Conservation (phyloP, 23 tunicate genomes). For the Ascidia mentula region DNA sequence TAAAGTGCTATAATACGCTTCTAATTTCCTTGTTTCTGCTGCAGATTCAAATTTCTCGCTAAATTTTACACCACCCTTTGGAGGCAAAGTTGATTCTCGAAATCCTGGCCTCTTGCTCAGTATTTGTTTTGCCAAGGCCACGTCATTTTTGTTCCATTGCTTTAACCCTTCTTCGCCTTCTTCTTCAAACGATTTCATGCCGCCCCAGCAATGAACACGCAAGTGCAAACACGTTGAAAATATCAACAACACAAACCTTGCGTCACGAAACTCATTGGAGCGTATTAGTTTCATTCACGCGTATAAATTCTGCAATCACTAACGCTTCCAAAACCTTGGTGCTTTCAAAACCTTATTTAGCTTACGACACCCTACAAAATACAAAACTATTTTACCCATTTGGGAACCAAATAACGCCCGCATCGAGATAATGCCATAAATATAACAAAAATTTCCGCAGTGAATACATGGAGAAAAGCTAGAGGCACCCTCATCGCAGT, state of each 20-base stretch:
- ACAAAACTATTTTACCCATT: no score
- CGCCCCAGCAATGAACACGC: neutral
- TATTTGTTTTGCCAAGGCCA: slow-evolving; percentile 30
- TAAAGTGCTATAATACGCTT: slow-evolving; percentile 35
- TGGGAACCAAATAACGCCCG: no score
- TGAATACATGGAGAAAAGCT: no score
- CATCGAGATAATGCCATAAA: no score
- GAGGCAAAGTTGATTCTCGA: neutral
- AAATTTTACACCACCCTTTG: slow-evolving; percentile 74
- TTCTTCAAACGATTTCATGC: neutral
- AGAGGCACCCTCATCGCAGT: no score
- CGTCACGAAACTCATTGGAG: neutral
- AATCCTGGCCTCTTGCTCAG: slow-evolving; percentile 38
- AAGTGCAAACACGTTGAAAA: neutral
- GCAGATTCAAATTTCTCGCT: slow-evolving; percentile 5
- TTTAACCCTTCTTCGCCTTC: neutral
- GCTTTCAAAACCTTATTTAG: no score
- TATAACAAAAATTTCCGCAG: no score
- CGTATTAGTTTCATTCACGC: no score
- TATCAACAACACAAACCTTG: neutral
- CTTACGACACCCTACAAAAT: no score
- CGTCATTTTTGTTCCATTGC: slow-evolving; percentile 14
- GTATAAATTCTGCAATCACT: no score
- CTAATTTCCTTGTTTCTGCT: slow-evolving; percentile 15
- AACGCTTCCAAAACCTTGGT: no score